Base-by-base conservation (phyloP, 2,888 invertebrate species). In the Anorthoa munda region DNA sequence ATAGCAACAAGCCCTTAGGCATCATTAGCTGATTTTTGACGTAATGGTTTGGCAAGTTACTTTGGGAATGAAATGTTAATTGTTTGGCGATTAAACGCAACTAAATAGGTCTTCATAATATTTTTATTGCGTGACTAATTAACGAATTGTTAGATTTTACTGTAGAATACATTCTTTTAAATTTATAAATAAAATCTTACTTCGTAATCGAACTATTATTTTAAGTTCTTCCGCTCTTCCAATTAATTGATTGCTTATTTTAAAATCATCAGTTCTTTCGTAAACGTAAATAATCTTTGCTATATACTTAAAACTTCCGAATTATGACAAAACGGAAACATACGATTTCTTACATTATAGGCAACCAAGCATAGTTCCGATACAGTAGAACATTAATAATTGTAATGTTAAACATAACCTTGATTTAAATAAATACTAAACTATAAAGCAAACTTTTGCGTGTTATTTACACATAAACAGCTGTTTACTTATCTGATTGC, bases 121-220 rank as follows among this genome's bases (percentile, higher is more conserved):
- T 71, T 72, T 64, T 48, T 11, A 51, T 77, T 21, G 75, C 85
- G 80, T 86, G 77, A 84, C 73, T 80, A 78, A 78, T 80, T 86
- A 84, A 65, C 55, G 58, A 53, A 75, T 77, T 48, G 50, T 66
- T 69, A 39, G 17, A 45, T 68, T 66, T 56, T 18, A 23, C 56
- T 21, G 59, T 53, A 56, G 53, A 51, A 26, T 45, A 50, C 39
- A 51, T n/a, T 68, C 4, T 31, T 51, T 26, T 5, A 51, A 39
- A 5, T 55, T 15, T 0, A 13, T 11, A 61, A 7, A 17, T 66
- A 39, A 46, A 45, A 53, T 50, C 4, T 75, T 45, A 51, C 26
- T n/a, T 60, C n/a, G 2, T 23, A 23, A 58, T 21, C 2, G 4
- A 13, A 39, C 4, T 56, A 15, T n/a, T 17, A 75, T 45, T 50